These are phyloP conservation scores for Hydropotes inermis DNA, from an alignment of 2,113 vertebrate genomes.

Conservation along the genomic window DNA sequence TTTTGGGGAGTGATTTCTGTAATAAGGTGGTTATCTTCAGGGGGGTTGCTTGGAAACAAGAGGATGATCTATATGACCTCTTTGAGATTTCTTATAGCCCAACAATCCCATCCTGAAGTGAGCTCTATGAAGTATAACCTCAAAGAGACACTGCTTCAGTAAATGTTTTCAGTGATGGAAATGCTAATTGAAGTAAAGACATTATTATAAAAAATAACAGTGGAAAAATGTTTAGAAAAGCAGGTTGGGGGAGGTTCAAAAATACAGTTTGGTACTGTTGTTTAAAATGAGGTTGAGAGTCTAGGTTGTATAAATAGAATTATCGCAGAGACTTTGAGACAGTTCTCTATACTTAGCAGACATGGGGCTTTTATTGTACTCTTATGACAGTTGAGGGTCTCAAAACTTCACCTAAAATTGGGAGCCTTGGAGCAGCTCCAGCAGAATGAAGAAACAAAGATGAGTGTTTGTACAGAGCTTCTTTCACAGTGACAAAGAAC, in stretches of 20 bases:
- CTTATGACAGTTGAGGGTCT: neutral
- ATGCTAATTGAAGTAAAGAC: neutral
- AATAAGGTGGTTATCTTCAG: neutral
- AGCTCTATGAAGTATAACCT: neutral
- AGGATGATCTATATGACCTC: neutral
- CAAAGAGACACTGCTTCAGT: neutral
- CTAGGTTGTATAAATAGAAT: neutral
- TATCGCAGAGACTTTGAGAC: neutral
- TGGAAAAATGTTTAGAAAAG: constrained; percentile 13
- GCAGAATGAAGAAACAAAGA: neutral
- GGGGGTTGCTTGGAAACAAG: neutral
- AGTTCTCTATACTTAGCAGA: constrained; percentile 8
- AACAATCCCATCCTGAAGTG: neutral
- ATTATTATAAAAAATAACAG: neutral
- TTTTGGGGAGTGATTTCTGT: neutral
- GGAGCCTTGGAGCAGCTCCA: constrained; percentile 24
- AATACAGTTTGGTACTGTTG: neutral
- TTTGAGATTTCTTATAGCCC: neutral
- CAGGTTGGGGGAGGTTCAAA: neutral
- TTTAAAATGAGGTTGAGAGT: neutral
- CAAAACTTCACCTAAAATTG: neutral
- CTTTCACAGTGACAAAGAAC: neutral
- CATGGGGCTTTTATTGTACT: neutral
- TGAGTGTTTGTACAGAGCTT: neutral
- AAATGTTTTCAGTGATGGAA: neutral